Evolutionary conservation across 2,797 vertebrate species (phyloP), one percentile per base, ranked within the genome.

Genomic region (Myiotriccus ornatus): DNA sequence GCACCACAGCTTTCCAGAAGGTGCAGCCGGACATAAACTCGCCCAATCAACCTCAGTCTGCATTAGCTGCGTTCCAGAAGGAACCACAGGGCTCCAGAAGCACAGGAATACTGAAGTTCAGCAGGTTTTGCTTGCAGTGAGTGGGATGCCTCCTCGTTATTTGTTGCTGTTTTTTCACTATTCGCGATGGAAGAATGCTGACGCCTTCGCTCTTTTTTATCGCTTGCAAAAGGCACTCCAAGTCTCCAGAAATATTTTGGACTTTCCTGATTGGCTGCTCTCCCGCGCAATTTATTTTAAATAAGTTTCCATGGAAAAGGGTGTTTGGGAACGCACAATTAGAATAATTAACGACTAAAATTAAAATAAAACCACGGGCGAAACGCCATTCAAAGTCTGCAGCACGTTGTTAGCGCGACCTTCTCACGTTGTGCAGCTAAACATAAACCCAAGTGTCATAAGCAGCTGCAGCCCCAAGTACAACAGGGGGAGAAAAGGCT

Each of bases 401-500:
- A 73, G 32, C 41, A 32, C 3, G 1, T 13, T 43, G 57, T 57
- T 50, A 69, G 53, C n/a, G 14, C 14, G 57, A 78, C 21, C 30
- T 46, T 57, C 63, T 65, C 50, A 23, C 5, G 6, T 3, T 10
- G 63, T 82, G 75, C 11, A 55, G 49, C 63, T 49, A 10, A 87
- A 87, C 43, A 62, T 2, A 56, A 96, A 79, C 3, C 25, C 25
- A 17, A 70, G 60, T 18, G 43, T 13, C 81, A 75, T 1, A 34
- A 67, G 67, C 84, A 93, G 90, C 74, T 89, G 65, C 77, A 84
- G 50, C 17, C 30, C 53, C 18, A 1, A 24, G 43, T 7, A 65
- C 30, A 75, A 53, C 0, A 4, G 2, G 28, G 5, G 6, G 2
- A 1, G 1, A 13, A 14, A 30, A 44, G 10, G n/a, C 12, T 28